Percentiles rank a stretch among this genome's conserved stretches.
phyloP scores from a whole-genome alignment of 2,113 vertebrate species.

The Macquaria ambigua region DNA sequence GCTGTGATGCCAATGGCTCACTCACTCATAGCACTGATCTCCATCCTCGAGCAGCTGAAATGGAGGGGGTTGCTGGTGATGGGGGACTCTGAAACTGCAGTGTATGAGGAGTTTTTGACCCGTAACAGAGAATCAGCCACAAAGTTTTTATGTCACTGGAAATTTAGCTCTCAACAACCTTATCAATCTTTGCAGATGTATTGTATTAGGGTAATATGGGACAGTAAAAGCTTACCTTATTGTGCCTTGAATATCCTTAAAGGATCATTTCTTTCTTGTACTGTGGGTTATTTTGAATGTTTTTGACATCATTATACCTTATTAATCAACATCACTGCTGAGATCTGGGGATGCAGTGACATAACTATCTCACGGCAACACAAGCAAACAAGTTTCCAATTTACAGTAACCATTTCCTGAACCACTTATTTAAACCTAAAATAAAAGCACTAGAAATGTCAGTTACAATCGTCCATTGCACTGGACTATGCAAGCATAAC shows the following conservation, averaged over 20 bases:
- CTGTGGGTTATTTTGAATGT: neutral
- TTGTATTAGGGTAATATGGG: neutral
- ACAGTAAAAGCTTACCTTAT: neutral
- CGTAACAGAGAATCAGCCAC: neutral
- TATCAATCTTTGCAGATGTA: neutral
- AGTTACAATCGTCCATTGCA: neutral
- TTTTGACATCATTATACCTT: neutral
- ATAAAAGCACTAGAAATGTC: neutral
- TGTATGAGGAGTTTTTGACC: neutral
- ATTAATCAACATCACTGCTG: neutral
- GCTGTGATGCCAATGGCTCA: conserved; percentile 3
- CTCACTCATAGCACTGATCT: neutral
- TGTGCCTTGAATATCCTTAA: too few species aligned
- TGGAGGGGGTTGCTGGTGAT: neutral
- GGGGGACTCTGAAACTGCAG: neutral
- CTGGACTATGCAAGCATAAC: neutral
- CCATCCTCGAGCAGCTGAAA: neutral
- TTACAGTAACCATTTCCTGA: too few species aligned
- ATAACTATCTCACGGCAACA: too few species aligned
- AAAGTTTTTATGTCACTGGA: neutral
- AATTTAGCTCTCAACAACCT: too few species aligned
- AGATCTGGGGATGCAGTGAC: neutral
- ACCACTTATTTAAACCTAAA: neutral
- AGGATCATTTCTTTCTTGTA: too few species aligned
- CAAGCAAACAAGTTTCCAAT: too few species aligned